Conservation (phyloP, 2,113 vertebrate genomes). For the Brachypteracias leptosomus region DNA sequence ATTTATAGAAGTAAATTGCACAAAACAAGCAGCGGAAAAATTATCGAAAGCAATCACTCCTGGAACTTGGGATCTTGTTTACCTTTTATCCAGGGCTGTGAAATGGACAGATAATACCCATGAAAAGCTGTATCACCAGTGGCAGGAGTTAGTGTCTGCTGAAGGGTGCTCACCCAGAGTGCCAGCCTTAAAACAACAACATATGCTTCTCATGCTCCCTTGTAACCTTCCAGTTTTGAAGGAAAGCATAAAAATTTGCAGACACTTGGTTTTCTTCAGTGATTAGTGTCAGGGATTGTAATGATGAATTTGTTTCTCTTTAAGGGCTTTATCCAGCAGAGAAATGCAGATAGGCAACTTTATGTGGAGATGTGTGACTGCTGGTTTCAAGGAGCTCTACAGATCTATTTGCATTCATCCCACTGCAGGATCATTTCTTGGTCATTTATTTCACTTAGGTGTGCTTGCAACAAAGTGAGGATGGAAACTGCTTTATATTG, state of each 20-base stretch:
- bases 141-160: not conserved
- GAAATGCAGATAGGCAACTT: not conserved
- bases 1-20: conserved; percentile 50
- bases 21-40: conserved; percentile 44
- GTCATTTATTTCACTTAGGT: not conserved
- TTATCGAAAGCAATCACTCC: conserved; percentile 56
- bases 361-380: not conserved
- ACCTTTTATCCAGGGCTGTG: conserved; percentile 36
- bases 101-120: conserved; percentile 26
- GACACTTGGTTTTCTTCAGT: not conserved
- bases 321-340: not conserved
- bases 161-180: not conserved
- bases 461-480: not conserved
- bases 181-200: not conserved
- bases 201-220: not conserved
- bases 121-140: not conserved
- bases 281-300: not conserved
- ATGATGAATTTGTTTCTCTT: not conserved
- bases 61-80: conserved; percentile 48
- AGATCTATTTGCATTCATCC: not conserved
- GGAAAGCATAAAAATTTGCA: not conserved
- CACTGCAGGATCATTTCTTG: not conserved
- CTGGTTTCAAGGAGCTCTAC: not conserved
- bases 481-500: not conserved
- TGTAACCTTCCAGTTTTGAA: not conserved